phyloP scores from a whole-genome alignment of 2,888 invertebrate genomes.

The Ganaspis brasiliensis region DNA sequence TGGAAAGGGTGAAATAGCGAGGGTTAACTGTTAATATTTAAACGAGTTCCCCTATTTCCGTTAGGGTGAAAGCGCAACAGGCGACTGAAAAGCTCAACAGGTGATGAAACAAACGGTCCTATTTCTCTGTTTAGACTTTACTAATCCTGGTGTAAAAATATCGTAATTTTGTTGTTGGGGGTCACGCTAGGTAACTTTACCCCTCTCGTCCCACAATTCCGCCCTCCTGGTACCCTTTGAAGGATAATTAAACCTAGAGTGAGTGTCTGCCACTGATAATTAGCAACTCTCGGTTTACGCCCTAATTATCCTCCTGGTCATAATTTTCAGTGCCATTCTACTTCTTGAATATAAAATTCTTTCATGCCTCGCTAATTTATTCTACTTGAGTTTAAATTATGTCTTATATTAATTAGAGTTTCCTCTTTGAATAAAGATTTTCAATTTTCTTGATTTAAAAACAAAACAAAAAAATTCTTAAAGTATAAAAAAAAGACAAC shows the following conservation, averaged over 20 bases:
- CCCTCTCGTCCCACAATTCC: conserved; percentile 1
- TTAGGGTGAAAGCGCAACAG: background rate
- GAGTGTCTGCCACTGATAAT: background rate
- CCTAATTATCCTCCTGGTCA: conserved; percentile 22
- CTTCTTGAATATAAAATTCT: background rate
- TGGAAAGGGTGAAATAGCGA: too few species aligned
- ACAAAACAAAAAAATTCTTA: too few species aligned
- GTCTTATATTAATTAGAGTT: background rate
- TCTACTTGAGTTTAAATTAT: background rate
- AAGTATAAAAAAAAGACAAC: too few species aligned
- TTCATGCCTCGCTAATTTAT: background rate
- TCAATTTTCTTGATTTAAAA: too few species aligned
- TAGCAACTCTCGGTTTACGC: conserved; percentile 27
- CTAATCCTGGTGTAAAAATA: conserved; percentile 25
- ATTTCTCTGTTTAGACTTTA: background rate
- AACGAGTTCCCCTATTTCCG: conserved; percentile 24
- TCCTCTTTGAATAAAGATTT: background rate
- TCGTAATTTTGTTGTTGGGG: background rate
- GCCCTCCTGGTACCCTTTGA: background rate
- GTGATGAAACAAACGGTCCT: background rate
- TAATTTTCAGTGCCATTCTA: conserved; percentile 1
- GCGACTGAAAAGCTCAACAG: conserved; percentile 7
- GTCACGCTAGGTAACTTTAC: background rate
- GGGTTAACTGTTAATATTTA: background rate
- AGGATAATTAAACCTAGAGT: conserved; percentile 29